These are phyloP conservation scores for Oscheius sp. DNA, from an alignment of 1,140 invertebrate species.

Conservation along the genomic window DNA sequence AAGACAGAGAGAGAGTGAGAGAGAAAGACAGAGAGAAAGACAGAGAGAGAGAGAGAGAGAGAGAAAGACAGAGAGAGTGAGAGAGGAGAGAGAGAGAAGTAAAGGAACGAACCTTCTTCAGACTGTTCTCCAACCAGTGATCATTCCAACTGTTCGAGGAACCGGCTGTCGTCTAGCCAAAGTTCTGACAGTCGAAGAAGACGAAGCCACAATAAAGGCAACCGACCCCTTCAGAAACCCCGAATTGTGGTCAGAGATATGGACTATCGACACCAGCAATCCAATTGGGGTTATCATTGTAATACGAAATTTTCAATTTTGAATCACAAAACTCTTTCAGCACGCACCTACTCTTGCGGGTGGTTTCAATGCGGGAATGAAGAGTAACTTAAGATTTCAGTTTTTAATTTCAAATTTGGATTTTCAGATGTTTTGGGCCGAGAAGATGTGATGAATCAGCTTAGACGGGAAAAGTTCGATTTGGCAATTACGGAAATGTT, in stretches of 20 bases:
- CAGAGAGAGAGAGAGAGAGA: no score
- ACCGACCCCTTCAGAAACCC: no score
- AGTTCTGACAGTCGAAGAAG: background rate
- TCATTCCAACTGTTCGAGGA: background rate
- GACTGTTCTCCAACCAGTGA: background rate
- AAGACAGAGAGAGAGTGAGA: no score
- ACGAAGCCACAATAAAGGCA: background rate
- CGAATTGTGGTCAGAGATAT: no score
- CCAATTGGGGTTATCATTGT: background rate
- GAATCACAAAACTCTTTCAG: background rate
- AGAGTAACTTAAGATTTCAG: no score
- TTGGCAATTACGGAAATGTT: background rate
- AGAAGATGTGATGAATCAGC: background rate
- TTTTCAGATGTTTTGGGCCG: background rate
- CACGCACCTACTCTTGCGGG: background rate
- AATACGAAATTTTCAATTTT: background rate
- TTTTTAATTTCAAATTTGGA: no score
- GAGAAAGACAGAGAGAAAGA: no score
- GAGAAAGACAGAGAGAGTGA: no score
- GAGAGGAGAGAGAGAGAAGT: no score
- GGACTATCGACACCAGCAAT: background rate
- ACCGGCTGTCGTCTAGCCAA: background rate
- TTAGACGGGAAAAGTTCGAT: background rate
- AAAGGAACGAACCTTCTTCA: no score
- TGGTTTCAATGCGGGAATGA: background rate